Percentiles rank a stretch among this genome's conserved stretches.
Conservation (phyloP, 2,888 invertebrate genomes). For the Tipula confusa region DNA sequence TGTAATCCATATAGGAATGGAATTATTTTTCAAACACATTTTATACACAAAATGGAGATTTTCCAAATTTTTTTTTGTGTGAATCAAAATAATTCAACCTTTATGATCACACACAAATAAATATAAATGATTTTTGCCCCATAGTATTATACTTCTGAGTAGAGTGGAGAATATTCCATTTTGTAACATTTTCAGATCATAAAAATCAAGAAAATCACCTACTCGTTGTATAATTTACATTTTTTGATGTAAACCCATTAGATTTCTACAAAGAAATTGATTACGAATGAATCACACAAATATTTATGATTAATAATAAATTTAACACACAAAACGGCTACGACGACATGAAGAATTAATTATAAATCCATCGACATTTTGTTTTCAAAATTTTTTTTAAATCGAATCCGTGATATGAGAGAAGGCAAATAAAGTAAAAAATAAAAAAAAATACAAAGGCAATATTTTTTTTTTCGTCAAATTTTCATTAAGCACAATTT, state of each 20-base stretch:
- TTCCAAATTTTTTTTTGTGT: background rate
- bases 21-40: background rate
- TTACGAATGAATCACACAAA: background rate
- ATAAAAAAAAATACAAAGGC: background rate
- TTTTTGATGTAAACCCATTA: too few relatives aligned
- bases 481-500: too few relatives aligned
- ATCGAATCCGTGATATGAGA: background rate
- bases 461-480: background rate
- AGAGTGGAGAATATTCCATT: background rate
- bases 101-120: background rate
- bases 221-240: background rate
- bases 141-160: background rate
- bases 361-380: background rate
- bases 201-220: background rate
- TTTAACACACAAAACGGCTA: background rate
- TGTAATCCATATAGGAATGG: background rate
- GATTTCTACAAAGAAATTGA: too few relatives aligned
- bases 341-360: background rate
- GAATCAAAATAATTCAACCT: constrained; percentile 12
- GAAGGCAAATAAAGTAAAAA: too few relatives aligned
- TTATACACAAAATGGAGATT: background rate
- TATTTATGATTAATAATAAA: background rate
- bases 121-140: background rate
- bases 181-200: background rate
- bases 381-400: background rate